Conservation (phyloP, 2,888 invertebrate genomes). For the Pemphredon lugubris region DNA sequence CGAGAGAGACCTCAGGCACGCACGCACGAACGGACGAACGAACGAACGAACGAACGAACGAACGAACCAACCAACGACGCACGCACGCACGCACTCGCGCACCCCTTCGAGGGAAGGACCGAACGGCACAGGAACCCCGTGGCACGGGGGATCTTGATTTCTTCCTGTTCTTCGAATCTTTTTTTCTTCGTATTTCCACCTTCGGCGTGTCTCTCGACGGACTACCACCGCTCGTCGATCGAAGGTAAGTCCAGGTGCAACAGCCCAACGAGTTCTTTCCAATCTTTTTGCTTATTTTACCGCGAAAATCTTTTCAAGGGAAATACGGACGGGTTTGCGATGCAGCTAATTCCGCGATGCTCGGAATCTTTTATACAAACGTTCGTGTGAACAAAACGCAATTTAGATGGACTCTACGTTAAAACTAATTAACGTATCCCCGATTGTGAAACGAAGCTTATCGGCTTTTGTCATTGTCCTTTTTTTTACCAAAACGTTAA, state of each 20-base stretch:
- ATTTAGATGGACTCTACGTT: no score
- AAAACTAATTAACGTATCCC: no score
- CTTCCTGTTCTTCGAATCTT: conserved; percentile 43
- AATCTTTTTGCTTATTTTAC: background rate
- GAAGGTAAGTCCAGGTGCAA: conserved; percentile 46
- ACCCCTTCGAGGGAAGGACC: conserved; percentile 54
- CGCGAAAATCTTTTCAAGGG: no score
- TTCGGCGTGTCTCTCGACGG: conserved; percentile 27
- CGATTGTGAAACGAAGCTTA: no score
- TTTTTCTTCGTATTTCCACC: conserved; percentile 30
- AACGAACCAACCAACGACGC: conserved; percentile 42
- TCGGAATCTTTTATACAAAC: no score
- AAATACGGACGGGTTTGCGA: no score
- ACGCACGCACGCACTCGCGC: conserved; percentile 46
- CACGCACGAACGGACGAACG: conserved; percentile 38
- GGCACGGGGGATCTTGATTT: conserved; percentile 52
- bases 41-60: conserved; percentile 46
- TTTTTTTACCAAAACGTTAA: no score
- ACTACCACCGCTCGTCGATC: conserved; percentile 25
- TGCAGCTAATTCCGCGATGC: no score
- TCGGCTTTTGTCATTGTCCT: no score
- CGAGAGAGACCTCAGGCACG: conserved; percentile 58
- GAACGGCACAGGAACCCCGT: conserved; percentile 38
- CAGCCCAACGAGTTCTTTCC: background rate
- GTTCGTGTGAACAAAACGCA: no score